These are phyloP conservation scores for Semnopithecus entellus DNA, from an alignment of 2,113 vertebrate species.

Conservation along the genomic window DNA sequence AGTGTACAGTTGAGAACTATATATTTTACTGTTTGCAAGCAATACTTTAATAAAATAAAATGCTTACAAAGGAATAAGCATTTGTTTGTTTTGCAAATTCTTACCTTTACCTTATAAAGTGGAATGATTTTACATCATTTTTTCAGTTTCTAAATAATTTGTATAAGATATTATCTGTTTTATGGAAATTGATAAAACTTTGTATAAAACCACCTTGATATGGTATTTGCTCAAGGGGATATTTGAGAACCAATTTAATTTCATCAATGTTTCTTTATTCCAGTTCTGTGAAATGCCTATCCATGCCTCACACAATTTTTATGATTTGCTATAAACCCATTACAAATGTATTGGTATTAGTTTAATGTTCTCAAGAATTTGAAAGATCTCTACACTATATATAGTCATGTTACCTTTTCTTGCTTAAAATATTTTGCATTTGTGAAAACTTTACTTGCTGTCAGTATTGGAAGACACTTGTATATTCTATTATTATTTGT, in stretches of 20 bases:
- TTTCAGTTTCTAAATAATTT: not conserved
- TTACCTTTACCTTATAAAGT: not conserved
- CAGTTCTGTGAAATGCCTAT: not conserved
- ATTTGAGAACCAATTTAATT: not conserved
- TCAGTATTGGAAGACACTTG: not conserved
- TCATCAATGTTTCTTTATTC: not conserved
- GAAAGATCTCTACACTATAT: not conserved
- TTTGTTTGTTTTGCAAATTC: not conserved
- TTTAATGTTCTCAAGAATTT: not conserved
- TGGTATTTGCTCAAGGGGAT: not conserved
- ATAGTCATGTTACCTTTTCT: not conserved
- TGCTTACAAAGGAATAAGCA: not conserved
- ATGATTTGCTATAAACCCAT: not conserved
- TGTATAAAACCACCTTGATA: not conserved
- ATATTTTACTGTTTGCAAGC: too few species aligned
- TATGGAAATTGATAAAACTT: not conserved
- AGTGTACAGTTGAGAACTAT: not conserved
- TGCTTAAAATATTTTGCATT: not conserved
- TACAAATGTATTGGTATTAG: not conserved
- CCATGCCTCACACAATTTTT: not conserved
- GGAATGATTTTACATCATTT: not conserved
- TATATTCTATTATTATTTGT: not conserved
- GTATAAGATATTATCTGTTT: not conserved
- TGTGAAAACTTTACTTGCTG: not conserved
- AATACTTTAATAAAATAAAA: not conserved